These are phyloP conservation scores for Teleopsis dalmanni DNA, from an alignment of 1,140 invertebrate genomes.

Conservation along the genomic window DNA sequence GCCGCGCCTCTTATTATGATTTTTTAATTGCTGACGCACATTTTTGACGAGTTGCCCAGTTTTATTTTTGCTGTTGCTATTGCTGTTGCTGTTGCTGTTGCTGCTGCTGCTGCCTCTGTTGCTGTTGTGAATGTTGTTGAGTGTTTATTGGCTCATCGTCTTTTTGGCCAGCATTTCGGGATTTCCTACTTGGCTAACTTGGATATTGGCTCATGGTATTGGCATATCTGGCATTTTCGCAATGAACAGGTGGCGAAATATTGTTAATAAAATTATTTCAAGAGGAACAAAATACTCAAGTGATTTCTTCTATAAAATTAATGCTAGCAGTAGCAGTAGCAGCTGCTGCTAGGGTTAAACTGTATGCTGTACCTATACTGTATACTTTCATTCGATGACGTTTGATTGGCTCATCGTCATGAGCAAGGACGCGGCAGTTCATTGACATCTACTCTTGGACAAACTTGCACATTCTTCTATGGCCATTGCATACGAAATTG, in stretches of 20 bases:
- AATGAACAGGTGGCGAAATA: no score
- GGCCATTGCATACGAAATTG: constrained; percentile 13
- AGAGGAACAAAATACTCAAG: no score
- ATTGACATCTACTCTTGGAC: not conserved
- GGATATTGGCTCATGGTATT: not conserved
- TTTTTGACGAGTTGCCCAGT: constrained; percentile 40
- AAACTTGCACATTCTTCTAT: not conserved
- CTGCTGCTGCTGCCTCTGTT: constrained; percentile 14
- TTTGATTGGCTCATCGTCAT: constrained; percentile 30
- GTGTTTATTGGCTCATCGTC: constrained; percentile 34
- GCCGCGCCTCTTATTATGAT: constrained; percentile 31
- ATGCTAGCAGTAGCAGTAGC: no score
- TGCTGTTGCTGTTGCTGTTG: not conserved
- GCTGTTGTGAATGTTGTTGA: constrained; percentile 6
- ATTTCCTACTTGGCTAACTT: constrained; percentile 10
- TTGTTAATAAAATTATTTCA: no score
- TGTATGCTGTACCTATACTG: no score
- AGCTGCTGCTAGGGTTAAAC: no score
- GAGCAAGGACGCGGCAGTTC: constrained; percentile 19
- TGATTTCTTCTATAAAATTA: no score
- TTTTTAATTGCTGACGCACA: constrained; percentile 41
- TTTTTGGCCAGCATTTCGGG: constrained; percentile 1
- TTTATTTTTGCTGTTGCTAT: constrained; percentile 12
- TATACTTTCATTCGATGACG: constrained; percentile 29
- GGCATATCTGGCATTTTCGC: constrained; percentile 20